Evolutionary conservation across 2,888 invertebrate genomes (phyloP).

Genomic region (Pinctada fucata): DNA sequence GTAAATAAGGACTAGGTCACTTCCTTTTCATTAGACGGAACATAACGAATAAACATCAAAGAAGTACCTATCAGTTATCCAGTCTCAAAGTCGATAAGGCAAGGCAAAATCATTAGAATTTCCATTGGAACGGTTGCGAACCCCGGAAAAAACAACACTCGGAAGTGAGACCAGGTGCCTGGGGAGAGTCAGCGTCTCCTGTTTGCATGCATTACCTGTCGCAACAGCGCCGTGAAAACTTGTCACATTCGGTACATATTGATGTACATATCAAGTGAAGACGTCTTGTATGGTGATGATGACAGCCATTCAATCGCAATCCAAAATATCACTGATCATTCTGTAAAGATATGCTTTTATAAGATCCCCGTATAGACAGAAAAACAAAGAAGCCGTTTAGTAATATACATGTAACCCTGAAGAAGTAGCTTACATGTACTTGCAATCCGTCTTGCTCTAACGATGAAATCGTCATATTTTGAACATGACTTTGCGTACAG

Average conservation of each 20-base stretch:
- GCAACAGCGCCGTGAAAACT: background rate
- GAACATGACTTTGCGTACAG: no score
- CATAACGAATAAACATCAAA: background rate
- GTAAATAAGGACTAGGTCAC: no score
- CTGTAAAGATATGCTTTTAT: background rate
- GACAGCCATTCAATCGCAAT: background rate
- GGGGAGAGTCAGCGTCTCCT: background rate
- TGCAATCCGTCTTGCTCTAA: no score
- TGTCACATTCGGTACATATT: background rate
- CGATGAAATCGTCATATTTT: no score
- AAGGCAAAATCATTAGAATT: background rate
- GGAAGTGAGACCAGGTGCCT: background rate
- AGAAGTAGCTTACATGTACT: background rate
- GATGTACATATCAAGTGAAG: background rate
- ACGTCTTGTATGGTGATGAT: background rate
- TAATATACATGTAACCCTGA: background rate
- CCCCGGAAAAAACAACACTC: background rate
- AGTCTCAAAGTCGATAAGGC: background rate
- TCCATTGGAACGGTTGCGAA: background rate
- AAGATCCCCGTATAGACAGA: background rate
- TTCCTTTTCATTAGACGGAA: no score
- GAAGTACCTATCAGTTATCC: background rate
- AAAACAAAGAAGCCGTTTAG: background rate
- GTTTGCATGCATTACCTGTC: background rate
- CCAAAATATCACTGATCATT: no score